phyloP scores from a whole-genome alignment of 2,113 vertebrate species.

The Pandion haliaetus region DNA sequence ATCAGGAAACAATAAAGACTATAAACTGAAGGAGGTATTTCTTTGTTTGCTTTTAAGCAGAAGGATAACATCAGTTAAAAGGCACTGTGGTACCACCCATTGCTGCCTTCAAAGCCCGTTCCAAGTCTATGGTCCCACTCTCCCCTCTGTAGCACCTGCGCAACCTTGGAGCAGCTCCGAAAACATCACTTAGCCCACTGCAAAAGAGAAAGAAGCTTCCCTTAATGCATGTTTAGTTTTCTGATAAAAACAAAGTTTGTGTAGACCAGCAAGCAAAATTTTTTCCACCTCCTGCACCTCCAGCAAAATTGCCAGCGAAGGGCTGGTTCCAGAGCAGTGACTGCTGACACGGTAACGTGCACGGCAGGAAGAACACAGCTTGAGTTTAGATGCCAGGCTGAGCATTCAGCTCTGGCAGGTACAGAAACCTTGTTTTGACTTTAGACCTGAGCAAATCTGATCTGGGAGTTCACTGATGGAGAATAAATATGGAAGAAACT shows the following conservation, averaged over 20 bases:
- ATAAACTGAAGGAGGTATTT: not conserved
- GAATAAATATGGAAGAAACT: constrained; percentile 61
- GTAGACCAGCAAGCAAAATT: not conserved
- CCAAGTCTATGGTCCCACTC: rapidly evolving
- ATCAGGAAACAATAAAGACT: not conserved
- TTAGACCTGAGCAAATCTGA: constrained; percentile 60
- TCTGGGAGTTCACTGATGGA: constrained; percentile 45
- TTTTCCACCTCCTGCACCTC: not conserved
- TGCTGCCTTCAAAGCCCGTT: not conserved
- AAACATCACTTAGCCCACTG: not conserved
- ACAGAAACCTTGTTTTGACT: constrained; percentile 59
- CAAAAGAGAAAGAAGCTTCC: not conserved
- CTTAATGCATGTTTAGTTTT: not conserved
- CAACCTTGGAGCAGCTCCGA: not conserved
- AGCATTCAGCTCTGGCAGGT: constrained; percentile 18
- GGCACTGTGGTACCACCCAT: not conserved
- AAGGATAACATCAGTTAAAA: not conserved
- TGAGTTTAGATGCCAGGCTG: constrained; percentile 47
- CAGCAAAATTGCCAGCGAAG: not conserved
- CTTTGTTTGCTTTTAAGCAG: not conserved
- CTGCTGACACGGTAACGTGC: not conserved
- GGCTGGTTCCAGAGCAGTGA: not conserved
- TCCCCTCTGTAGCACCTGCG: not conserved
- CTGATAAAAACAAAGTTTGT: not conserved
- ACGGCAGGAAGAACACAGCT: constrained; percentile 3